Conservation (phyloP, 2,888 invertebrate species). For the Galeruca laticollis region DNA sequence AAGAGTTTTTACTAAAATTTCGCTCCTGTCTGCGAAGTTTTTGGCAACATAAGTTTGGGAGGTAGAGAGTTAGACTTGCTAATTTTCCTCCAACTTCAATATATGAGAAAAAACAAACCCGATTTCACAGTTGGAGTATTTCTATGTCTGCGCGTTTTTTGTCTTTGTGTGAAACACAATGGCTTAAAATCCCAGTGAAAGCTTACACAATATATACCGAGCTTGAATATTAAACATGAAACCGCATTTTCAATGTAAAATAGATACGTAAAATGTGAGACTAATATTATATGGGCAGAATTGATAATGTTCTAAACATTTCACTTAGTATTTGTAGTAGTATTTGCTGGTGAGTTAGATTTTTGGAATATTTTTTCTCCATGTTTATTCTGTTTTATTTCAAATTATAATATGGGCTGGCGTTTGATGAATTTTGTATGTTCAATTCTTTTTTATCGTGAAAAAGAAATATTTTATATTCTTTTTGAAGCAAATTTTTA, state of each 20-base stretch:
- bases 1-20: neutral
- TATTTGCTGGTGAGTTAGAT: too few species aligned
- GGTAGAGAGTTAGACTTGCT: neutral
- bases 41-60: neutral
- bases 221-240: neutral
- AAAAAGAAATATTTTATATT: too few species aligned
- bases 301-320: too few species aligned
- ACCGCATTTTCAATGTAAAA: neutral
- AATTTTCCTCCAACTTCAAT: slow-evolving; percentile 5
- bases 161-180: slow-evolving; percentile 2
- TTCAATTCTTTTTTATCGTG: too few species aligned
- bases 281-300: neutral
- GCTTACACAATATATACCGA: neutral
- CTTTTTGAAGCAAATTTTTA: too few species aligned
- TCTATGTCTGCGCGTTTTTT: neutral
- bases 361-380: too few species aligned
- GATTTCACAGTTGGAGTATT: neutral
- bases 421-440: too few species aligned
- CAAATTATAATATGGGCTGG: too few species aligned
- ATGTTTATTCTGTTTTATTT: too few species aligned
- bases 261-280: neutral
- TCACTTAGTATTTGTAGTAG: too few species aligned
- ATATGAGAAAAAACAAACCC: neutral
- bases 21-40: neutral
- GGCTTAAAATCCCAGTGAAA: neutral